phyloP scores from a whole-genome alignment of 2,113 vertebrate genomes.

The Nematolebias whitei region DNA sequence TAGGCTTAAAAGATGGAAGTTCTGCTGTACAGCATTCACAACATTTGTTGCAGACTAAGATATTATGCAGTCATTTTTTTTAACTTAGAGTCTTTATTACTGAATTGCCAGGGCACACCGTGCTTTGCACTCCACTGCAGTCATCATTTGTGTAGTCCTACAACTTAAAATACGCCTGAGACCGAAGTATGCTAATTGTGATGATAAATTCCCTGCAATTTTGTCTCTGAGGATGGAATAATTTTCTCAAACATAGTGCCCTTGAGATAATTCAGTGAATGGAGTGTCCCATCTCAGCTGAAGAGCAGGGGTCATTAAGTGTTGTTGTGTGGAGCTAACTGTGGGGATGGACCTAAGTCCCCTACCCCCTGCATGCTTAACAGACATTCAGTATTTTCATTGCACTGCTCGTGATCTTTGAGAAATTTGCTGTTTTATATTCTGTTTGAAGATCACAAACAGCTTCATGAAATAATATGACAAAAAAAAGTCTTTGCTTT shows the following conservation, averaged over 20 bases:
- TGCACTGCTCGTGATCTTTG: background rate
- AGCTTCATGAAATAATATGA: slow-evolving; percentile 18
- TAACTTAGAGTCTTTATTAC: background rate
- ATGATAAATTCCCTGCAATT: slow-evolving; percentile 67
- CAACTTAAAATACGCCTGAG: slow-evolving; percentile 45
- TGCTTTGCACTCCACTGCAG: background rate
- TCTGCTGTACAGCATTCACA: too few relatives aligned
- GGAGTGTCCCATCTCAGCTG: slow-evolving; percentile 79
- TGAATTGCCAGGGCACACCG: background rate
- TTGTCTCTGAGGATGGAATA: slow-evolving; percentile 67
- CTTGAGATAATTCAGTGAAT: slow-evolving; percentile 77
- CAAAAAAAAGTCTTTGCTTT: slow-evolving; percentile 39
- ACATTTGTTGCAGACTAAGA: background rate
- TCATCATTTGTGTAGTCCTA: slow-evolving; percentile 24
- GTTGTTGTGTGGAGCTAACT: slow-evolving; percentile 68
- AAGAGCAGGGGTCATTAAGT: slow-evolving; percentile 79
- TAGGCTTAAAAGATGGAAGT: too few relatives aligned
- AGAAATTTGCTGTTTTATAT: slow-evolving; percentile 39
- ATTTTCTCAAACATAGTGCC: slow-evolving; percentile 70
- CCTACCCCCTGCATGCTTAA: slow-evolving; percentile 10
- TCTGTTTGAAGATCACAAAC: slow-evolving; percentile 17
- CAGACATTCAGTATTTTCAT: slow-evolving; percentile 12
- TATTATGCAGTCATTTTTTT: background rate
- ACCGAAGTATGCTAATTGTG: slow-evolving; percentile 69
- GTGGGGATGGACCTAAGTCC: slow-evolving; percentile 51